phyloP scores from a whole-genome alignment of 2,888 invertebrate genomes.

The Acleris laterana region DNA sequence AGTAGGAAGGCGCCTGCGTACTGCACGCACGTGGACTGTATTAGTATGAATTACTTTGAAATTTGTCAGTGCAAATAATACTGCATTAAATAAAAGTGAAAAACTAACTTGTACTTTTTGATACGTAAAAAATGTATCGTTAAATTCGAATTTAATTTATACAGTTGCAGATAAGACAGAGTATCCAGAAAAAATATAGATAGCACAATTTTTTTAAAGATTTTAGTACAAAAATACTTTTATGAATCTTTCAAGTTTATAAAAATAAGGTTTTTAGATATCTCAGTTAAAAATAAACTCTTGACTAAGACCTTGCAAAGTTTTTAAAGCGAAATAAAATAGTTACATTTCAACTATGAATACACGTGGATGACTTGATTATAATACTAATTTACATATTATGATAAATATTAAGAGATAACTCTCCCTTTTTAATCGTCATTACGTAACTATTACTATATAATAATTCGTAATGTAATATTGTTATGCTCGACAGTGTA shows the following conservation, averaged over 20 bases:
- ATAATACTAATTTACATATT: too few relatives aligned
- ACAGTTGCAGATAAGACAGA: too few relatives aligned
- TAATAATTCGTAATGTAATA: conserved; percentile 18
- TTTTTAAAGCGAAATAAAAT: neutral
- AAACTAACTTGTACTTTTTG: neutral
- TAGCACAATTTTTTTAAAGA: too few relatives aligned
- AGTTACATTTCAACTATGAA: too few relatives aligned
- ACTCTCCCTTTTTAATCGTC: conserved; percentile 15
- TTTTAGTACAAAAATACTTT: too few relatives aligned
- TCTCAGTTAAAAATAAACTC: too few relatives aligned
- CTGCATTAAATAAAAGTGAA: too few relatives aligned
- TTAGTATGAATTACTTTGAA: conserved; percentile 2
- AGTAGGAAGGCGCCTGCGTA: conserved; percentile 18
- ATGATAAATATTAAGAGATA: too few relatives aligned
- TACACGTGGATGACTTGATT: too few relatives aligned
- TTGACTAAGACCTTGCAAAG: neutral
- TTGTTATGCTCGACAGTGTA: conserved; percentile 16
- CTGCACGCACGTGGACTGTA: conserved; percentile 18
- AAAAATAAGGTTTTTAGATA: neutral
- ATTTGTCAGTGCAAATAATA: neutral
- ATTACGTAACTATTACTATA: conserved; percentile 13
- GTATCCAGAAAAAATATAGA: too few relatives aligned
- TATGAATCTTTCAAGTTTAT: neutral
- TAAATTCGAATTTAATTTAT: too few relatives aligned
- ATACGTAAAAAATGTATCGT: too few relatives aligned